Base-by-base conservation (phyloP, 2,888 invertebrate genomes). In the Chrysotoxum bicinctum region DNA sequence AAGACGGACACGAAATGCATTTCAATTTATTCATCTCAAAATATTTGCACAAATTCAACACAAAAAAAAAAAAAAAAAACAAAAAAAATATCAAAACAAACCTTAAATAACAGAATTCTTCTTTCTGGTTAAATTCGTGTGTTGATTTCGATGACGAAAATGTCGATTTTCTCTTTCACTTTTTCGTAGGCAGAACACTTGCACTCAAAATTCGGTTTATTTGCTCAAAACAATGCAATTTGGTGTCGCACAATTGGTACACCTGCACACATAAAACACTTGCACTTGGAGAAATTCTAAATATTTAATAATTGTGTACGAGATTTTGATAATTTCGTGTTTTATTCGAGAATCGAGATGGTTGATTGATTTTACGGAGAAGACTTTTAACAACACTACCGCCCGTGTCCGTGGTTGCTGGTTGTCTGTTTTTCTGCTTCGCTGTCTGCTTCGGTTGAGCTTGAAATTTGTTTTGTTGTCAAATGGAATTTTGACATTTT, bases 401-500 rank as follows among this genome's bases (percentile, higher is more conserved):
- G 73, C 21, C 52, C 84, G 80, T 8, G 37, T 60, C 75, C 75
- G 80, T 76, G 68, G 84, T 80, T 84, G 84, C 75, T 84, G 66
- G 52, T 84, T 84, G 79, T 76, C 84, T 84, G 84, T 32, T 21
- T 35, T 64, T 64, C 50, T 35, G 66, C 35, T 66, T 48, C 23
- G 23, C 8, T 21, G 21, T 9, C 32, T 35, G 21, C 23, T 43
- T 62, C 26, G 9, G 50, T 48, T 32, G 12, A 16, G 26, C 26
- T 43, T 64, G 64, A 37, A 75, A 32, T 79, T 84, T 75, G 74
- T 84, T 84, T 48, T 75, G 75, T 84, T 84, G 84, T 79, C 84
- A 76, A 43, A 72, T 80, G 19, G 62, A 30, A 80, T 84, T 76
- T 84, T 75, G 80, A 80, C 80, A 37, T 75, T 80, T 45, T 45